Evolutionary conservation across 2,797 vertebrate genomes (phyloP), one percentile per base, ranked within the genome.

Genomic region (Coendou prehensilis): DNA sequence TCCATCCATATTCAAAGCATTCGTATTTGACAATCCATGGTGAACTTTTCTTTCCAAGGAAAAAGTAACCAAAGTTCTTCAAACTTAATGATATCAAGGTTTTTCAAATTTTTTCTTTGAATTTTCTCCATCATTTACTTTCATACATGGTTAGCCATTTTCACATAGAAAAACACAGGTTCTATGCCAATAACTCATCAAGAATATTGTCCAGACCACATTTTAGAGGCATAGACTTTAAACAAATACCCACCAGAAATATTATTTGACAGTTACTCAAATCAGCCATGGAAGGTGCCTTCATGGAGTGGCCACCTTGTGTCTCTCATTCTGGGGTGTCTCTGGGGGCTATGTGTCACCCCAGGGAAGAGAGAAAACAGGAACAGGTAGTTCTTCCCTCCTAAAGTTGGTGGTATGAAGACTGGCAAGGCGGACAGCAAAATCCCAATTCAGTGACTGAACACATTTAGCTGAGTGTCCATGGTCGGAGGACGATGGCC

Each of bases 181-280:
- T 98, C 96, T 94, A 86, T 94, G 98, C 98, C 98, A 98, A 98
- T 90, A 96, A 97, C 97, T 98, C 98, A 97, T 98, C 97, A 98
- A 97, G 97, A 98, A 98, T 98, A 97, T 97, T 98, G 98, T 97
- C 97, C 98, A 98, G 98, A 97, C 97, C 97, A 98, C 98, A 98
- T 96, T 64, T 78, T 95, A 97, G 95, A 94, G 98, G 95, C 94
- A 97, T 26, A 95, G 93, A 94, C 97, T 98, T 98, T 98, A 98
- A 98, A 97, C 96, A 98, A 97, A 97, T 97, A 98, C 98, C 97
- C 98, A 98, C 97, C 97, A 98, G 97, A 98, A 98, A 98, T 97
- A 92, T 92, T 97, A 97, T 95, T 98, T 98, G 98, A 98, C 98
- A 98, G 98, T 95, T 97, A 89, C 64, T 86, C 97, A 97, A 93